Base-by-base conservation (phyloP, 1,140 invertebrate genomes). In the Habropoda laboriosa region DNA sequence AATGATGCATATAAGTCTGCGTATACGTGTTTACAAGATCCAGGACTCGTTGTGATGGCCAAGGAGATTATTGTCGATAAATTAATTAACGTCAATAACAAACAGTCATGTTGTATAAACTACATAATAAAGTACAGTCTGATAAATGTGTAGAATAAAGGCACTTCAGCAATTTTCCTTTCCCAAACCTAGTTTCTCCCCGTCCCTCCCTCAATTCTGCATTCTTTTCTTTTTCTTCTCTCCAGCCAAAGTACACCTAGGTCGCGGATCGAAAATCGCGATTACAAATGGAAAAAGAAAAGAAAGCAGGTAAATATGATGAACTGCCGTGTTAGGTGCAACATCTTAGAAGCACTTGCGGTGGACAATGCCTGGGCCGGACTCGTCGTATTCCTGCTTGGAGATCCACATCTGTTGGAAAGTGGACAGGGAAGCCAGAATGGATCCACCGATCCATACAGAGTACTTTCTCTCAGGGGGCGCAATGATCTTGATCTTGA, bases 401-500 rank as follows among this genome's bases (percentile, higher is more conserved):
- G 95, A 96, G 94, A 96, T 98, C 97, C 97, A 98, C 96, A 97
- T 97, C 94, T 96, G 95, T 90, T 96, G 96, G 95, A 96, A 97
- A 90, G 96, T 97, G 90, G 96, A 96, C 78, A 96, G 93, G 60
- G 97, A 97, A 81, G 97, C 97, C 86, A 97, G 93, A 94, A 97
- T 97, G 93, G 96, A 97, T 85, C 96, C 96, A 91, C 96, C 96
- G 95, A 97, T 97, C 97, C 97, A 97, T 92, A 97, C 97, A 93
- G 97, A 98, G 94, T 98, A 98, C 92, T 98, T 98, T 93, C 97
- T 96, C 92, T 98, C 97, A 79, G 97, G 97, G 85, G 96, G 97
- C 92, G 97, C 97, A 92, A 98, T 98, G 95, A 98, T 98, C 95
- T 98, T 98, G 95, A 98, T 97, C 94, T 98, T 98, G 95, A 97